phyloP scores from a whole-genome alignment of 2,888 invertebrate genomes.

The Priocnemis perturbator region DNA sequence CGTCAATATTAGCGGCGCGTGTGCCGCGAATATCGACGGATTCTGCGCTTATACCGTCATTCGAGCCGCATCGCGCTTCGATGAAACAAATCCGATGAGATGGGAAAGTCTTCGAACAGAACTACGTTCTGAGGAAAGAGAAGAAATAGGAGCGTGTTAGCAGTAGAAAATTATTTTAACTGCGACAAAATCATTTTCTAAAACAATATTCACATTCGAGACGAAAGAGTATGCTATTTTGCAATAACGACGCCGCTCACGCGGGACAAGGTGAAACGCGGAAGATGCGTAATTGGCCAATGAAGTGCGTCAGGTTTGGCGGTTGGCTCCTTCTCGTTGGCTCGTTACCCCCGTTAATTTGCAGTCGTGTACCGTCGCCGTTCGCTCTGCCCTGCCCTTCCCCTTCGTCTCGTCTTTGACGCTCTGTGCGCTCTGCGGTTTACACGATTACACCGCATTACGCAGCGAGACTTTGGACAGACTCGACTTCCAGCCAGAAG shows the following conservation, averaged over 20 bases:
- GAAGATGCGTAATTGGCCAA: slow-evolving; percentile 22
- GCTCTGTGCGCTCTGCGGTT: slow-evolving; percentile 38
- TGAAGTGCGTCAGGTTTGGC: slow-evolving; percentile 9
- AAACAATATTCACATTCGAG: too few species aligned
- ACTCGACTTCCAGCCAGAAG: slow-evolving; percentile 17
- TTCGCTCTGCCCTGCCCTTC: slow-evolving; percentile 10
- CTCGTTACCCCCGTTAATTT: slow-evolving; percentile 24
- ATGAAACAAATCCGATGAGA: neutral
- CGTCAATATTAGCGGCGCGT: neutral
- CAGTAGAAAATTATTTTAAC: too few species aligned
- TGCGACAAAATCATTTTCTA: too few species aligned
- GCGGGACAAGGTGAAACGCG: neutral
- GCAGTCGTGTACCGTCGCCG: slow-evolving; percentile 3
- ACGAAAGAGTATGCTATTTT: too few species aligned
- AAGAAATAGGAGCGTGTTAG: too few species aligned
- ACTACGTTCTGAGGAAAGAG: neutral
- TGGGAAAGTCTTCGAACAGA: neutral
- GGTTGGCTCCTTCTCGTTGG: slow-evolving; percentile 24
- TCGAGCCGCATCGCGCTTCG: slow-evolving; percentile 32
- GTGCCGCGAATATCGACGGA: neutral
- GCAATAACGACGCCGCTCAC: too few species aligned
- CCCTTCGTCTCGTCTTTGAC: slow-evolving; percentile 44
- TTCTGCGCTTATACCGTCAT: slow-evolving; percentile 18
- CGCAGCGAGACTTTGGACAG: slow-evolving; percentile 23
- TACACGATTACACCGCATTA: slow-evolving; percentile 49